A percentile compares a stretch with the other conserved stretches of the same genome.
Conservation (phyloP, 2,797 vertebrate species). For the Chaenodraco wilsoni region DNA sequence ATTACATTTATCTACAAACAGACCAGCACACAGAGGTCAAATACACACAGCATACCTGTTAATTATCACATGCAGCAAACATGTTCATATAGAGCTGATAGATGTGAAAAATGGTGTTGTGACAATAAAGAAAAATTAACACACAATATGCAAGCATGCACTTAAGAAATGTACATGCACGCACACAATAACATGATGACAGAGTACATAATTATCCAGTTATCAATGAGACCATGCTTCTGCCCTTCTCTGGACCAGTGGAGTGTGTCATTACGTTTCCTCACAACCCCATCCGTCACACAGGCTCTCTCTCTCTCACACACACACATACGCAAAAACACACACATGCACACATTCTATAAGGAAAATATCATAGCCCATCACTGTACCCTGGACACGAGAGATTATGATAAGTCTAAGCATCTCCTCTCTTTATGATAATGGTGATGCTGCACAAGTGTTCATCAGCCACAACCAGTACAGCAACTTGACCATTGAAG, state of each 20-base stretch:
- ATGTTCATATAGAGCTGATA: background rate
- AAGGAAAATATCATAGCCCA: slow-evolving; percentile 30
- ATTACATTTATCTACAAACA: slow-evolving; percentile 33
- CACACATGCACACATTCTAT: slow-evolving; percentile 34
- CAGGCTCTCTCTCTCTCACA: slow-evolving; percentile 23
- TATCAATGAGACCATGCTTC: slow-evolving; percentile 73
- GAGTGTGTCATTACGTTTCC: slow-evolving; percentile 80
- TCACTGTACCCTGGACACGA: slow-evolving; percentile 35
- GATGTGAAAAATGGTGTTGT: slow-evolving; percentile 28
- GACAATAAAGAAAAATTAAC: slow-evolving; percentile 34
- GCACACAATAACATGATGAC: slow-evolving; percentile 72
- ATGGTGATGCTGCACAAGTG: background rate
- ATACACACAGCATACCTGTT: slow-evolving; percentile 16
- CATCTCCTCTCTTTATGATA: slow-evolving; percentile 13
- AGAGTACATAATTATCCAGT: slow-evolving; percentile 78
- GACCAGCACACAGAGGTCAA: slow-evolving; percentile 38
- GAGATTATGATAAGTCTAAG: slow-evolving; percentile 39
- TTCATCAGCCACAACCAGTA: background rate
- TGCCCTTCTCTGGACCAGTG: slow-evolving; percentile 77
- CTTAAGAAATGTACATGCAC: slow-evolving; percentile 49
- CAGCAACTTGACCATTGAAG: background rate
- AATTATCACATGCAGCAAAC: slow-evolving; percentile 41
- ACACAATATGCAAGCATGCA: slow-evolving; percentile 30
- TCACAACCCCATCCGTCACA: slow-evolving; percentile 72
- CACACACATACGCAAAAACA: slow-evolving; percentile 22